Base-by-base conservation (phyloP, 2,888 invertebrate species). In the Andricus curvator region DNA sequence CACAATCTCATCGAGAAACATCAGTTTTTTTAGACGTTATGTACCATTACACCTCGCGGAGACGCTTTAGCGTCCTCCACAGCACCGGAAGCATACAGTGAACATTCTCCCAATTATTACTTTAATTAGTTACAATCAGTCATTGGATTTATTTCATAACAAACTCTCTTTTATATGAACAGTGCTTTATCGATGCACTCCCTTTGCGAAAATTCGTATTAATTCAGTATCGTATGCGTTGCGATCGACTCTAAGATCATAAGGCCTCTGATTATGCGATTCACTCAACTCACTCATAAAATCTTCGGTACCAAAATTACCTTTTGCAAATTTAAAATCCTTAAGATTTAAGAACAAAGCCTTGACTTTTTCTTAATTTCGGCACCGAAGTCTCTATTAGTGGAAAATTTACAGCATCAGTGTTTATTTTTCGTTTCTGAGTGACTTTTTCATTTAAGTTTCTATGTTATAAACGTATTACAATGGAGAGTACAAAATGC, bases 61-160 rank as follows among this genome's bases (percentile, higher is more conserved):
- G 70, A 56, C 70, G n/a, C 51, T 74, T 74, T 17, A 70, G 29
- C 48, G 44, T 56, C 81, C 70, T 80, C 67, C 84, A 83, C 82
- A 83, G 82, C 83, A 83, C 83, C 84, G 87, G 88, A 89, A 90
- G 88, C 89, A 87, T 87, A 90, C 91, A 84, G 90, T 90, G 90
- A 90, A 90, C 90, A 90, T 91, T 91, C 90, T 90, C 89, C 84
- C 87, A 85, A 85, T 84, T 88, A 85, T 85, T 89, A 87, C 86
- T 87, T 88, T 89, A 88, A 86, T 76, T 82, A 83, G 80, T 88
- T 91, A 89, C 86, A 88, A 87, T 89, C 90, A 91, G 89, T 90
- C 91, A 89, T 89, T 91, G 88, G 88, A 90, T 89, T 90, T 87
- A 88, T 88, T 90, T 88, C 80, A 89, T 88, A 89, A 90, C 89